Percentiles rank a stretch among this genome's conserved stretches.
phyloP scores from a whole-genome alignment of 1,140 invertebrate species.

The Archegozetes longisetosus region DNA sequence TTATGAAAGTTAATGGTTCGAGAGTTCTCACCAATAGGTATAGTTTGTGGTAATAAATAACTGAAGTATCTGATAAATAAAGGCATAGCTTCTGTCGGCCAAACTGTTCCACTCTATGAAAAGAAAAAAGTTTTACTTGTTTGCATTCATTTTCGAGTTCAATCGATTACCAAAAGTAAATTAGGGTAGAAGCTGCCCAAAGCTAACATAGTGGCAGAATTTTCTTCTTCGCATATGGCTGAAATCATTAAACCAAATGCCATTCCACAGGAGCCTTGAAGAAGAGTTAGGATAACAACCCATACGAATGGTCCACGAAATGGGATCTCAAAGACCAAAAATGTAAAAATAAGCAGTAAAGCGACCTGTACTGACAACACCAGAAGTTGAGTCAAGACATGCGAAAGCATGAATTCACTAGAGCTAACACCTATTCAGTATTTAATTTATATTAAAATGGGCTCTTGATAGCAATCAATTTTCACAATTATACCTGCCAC shows the following conservation, averaged over 20 bases:
- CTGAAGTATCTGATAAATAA: conserved; percentile 60
- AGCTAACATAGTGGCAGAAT: conserved; percentile 77
- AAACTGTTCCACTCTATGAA: conserved; percentile 47
- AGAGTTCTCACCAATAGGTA: conserved; percentile 36
- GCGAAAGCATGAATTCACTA: conserved; percentile 74
- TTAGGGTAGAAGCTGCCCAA: conserved; percentile 84
- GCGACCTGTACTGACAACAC: conserved; percentile 82
- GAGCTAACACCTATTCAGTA: conserved; percentile 50
- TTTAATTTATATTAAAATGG: too few relatives aligned
- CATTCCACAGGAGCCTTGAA: conserved; percentile 76
- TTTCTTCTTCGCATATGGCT: conserved; percentile 66
- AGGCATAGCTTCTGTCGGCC: conserved; percentile 88
- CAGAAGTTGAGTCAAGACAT: conserved; percentile 79
- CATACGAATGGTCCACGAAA: conserved; percentile 54
- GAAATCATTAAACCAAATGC: conserved; percentile 80
- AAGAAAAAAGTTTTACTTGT: conserved; percentile 25
- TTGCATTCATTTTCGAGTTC: conserved; percentile 42
- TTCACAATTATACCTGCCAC: conserved; percentile 39
- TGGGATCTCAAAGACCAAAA: conserved; percentile 62
- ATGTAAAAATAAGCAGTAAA: conserved; percentile 63
- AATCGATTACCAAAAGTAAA: conserved; percentile 42
- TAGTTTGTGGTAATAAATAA: conserved; percentile 66
- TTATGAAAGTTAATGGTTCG: too few relatives aligned
- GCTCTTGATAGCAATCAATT: conserved; percentile 8
- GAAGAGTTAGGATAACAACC: conserved; percentile 55